phyloP scores from a whole-genome alignment of 2,113 vertebrate genomes.

The Jaculus jaculus region DNA sequence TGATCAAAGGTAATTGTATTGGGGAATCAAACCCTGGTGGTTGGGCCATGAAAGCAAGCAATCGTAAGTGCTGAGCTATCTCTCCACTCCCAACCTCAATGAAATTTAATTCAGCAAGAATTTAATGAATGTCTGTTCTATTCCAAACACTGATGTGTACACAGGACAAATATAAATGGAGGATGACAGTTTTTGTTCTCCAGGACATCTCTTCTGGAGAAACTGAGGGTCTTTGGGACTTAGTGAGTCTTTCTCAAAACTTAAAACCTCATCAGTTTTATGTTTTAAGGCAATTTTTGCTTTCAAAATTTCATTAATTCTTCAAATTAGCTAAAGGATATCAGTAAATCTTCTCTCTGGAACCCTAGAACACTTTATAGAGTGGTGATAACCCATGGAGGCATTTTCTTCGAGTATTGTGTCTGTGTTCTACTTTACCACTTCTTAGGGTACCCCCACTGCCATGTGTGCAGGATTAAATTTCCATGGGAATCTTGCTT shows the following conservation, averaged over 20 bases:
- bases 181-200: background rate
- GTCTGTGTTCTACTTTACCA: background rate
- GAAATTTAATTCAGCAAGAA: conserved; percentile 12
- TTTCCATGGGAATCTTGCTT: background rate
- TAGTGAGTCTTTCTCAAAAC: background rate
- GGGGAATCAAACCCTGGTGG: too few species aligned
- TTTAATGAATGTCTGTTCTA: background rate
- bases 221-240: background rate
- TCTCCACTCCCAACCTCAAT: background rate
- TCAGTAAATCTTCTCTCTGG: background rate
- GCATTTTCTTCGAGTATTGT: background rate
- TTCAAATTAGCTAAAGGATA: background rate
- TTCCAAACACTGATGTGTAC: background rate
- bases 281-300: conserved; percentile 33
- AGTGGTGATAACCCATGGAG: background rate
- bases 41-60: too few species aligned
- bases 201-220: background rate
- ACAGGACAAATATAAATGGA: background rate
- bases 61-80: too few species aligned
- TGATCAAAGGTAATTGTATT: conserved; percentile 1
- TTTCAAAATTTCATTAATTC: conserved; percentile 23
- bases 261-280: background rate
- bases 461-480: background rate
- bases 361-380: background rate
- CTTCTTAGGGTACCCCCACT: background rate